These are phyloP conservation scores for Nebria brevicollis DNA, from an alignment of 2,888 invertebrate species.

Conservation along the genomic window DNA sequence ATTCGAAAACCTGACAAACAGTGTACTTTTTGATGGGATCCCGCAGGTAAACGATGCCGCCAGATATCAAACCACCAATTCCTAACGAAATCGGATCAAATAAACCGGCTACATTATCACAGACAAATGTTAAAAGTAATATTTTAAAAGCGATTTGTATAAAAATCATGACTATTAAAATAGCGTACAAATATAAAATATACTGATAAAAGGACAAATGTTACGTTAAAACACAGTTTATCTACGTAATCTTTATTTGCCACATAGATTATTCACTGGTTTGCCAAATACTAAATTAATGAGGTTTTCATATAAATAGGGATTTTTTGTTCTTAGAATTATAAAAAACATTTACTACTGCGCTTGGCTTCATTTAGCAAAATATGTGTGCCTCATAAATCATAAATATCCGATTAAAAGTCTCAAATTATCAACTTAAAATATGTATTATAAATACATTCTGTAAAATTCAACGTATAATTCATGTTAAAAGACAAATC, in stretches of 20 bases:
- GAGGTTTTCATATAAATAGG: neutral
- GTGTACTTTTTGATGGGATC: slow-evolving; percentile 29
- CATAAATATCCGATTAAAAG: too few species aligned
- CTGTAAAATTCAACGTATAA: neutral
- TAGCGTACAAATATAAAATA: slow-evolving; percentile 6
- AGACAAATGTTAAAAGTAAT: slow-evolving; percentile 5
- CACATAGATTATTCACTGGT: too few species aligned
- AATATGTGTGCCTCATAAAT: neutral
- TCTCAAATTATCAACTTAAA: neutral
- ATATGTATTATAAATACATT: neutral
- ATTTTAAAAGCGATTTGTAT: neutral
- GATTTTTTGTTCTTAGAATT: neutral
- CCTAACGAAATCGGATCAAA: neutral
- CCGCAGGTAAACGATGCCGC: neutral
- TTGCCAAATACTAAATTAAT: too few species aligned
- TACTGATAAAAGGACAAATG: neutral
- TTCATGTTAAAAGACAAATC: neutral
- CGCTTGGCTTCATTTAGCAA: neutral
- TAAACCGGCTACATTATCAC: slow-evolving; percentile 10
- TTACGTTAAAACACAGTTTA: neutral
- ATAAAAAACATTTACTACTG: neutral
- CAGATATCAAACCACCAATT: neutral
- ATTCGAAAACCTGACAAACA: slow-evolving; percentile 26
- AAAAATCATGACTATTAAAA: neutral
- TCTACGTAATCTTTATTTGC: neutral